Percentiles rank a stretch among this genome's conserved stretches.
Evolutionary conservation across 2,113 vertebrate species (phyloP).

Genomic region (Phylloscopus trochiloides): DNA sequence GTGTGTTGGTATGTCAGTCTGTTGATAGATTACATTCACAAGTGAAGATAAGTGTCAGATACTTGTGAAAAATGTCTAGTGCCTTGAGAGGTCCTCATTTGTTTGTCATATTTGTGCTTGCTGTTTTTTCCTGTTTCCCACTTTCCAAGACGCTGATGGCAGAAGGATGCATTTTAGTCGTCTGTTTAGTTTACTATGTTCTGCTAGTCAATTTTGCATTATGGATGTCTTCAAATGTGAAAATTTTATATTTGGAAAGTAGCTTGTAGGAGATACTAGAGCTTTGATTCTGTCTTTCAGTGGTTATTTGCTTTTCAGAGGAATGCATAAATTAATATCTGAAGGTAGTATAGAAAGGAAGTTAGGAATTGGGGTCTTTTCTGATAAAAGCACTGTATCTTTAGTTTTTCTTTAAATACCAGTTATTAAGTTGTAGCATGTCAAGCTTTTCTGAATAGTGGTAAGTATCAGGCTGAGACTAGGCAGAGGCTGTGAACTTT

Average conservation of each 20-base stretch:
- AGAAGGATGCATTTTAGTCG: background rate
- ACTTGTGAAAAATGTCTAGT: background rate
- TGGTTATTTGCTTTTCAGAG: background rate
- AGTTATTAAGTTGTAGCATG: background rate
- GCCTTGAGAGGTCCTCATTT: background rate
- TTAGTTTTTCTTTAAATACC: background rate
- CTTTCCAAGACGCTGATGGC: background rate
- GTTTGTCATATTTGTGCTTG: background rate
- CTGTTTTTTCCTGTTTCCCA: background rate
- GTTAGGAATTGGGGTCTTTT: background rate
- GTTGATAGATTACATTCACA: background rate
- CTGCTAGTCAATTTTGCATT: background rate
- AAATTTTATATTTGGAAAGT: background rate
- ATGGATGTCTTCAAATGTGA: background rate
- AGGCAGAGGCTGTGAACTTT: background rate
- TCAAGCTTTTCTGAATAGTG: background rate
- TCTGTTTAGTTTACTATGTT: background rate
- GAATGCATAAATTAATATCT: background rate
- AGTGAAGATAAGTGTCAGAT: background rate
- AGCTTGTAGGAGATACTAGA: background rate
- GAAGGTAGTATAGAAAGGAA: background rate
- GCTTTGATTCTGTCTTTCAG: background rate
- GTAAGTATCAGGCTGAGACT: background rate
- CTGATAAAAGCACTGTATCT: rapidly evolving
- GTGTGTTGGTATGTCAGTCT: background rate